phyloP scores from a whole-genome alignment of 2,888 invertebrate species.

The Amphiduros pacificus region DNA sequence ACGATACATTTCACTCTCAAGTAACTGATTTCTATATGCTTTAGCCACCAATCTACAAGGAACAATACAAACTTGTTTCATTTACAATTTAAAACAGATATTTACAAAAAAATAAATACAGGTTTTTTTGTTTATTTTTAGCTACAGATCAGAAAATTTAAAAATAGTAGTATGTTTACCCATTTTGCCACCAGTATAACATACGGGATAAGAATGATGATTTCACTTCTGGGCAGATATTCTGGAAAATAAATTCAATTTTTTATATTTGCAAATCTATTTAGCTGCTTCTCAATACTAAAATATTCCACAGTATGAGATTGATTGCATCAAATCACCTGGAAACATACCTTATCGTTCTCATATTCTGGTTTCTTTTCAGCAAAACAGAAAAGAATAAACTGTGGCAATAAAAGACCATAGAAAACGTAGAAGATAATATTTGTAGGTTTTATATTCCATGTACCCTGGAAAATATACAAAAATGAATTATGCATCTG shows the following conservation, averaged over 20 bases:
- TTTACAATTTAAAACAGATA: too few relatives aligned
- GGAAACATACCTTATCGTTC: neutral
- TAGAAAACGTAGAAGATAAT: neutral
- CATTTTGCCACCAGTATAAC: conserved; percentile 55
- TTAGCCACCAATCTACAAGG: neutral
- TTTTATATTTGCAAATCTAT: too few relatives aligned
- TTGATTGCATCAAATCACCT: too few relatives aligned
- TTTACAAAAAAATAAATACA: too few relatives aligned
- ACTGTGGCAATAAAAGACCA: neutral
- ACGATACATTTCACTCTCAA: neutral
- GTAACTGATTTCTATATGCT: neutral
- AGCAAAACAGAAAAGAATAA: neutral
- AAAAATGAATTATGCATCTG: too few relatives aligned
- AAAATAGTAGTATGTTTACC: conserved; percentile 42
- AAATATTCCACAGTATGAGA: too few relatives aligned
- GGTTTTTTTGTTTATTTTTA: too few relatives aligned
- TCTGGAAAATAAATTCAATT: conserved; percentile 37
- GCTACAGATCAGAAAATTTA: too few relatives aligned
- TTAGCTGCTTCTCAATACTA: too few relatives aligned
- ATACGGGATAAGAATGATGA: conserved; percentile 56
- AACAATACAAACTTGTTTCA: too few relatives aligned
- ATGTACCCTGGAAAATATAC: too few relatives aligned
- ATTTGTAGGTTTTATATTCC: too few relatives aligned
- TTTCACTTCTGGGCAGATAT: conserved; percentile 52
- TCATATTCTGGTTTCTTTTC: neutral